Percentiles rank a stretch among this genome's conserved stretches.
phyloP scores from a whole-genome alignment of 2,888 invertebrate genomes.

The Hartigia nigra region DNA sequence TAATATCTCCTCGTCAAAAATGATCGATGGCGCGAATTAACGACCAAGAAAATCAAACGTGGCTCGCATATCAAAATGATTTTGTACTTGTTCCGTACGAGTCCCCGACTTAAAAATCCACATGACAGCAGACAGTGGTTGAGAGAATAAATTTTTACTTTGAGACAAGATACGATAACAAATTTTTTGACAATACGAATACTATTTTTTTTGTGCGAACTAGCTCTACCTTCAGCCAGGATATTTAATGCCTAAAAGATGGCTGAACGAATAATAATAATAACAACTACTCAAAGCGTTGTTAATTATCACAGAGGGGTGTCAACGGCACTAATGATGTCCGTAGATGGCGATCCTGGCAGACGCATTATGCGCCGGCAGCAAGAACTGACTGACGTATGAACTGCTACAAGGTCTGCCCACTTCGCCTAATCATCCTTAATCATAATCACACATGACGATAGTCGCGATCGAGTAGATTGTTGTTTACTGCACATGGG shows the following conservation, averaged over 20 bases:
- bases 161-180: too few relatives aligned
- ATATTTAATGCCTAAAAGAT: background rate
- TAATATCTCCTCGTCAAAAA: too few relatives aligned
- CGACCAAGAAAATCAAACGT: too few relatives aligned
- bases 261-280: background rate
- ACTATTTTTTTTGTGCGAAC: too few relatives aligned
- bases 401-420: constrained; percentile 21
- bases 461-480: constrained; percentile 28
- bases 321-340: constrained; percentile 39
- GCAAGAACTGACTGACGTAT: constrained; percentile 29
- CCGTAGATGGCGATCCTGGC: constrained; percentile 35
- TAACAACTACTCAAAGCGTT: constrained; percentile 15
- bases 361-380: constrained; percentile 18
- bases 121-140: too few relatives aligned
- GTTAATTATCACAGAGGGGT: constrained; percentile 25
- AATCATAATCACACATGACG: constrained; percentile 44
- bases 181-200: too few relatives aligned
- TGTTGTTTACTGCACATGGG: constrained; percentile 16
- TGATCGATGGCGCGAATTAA: too few relatives aligned
- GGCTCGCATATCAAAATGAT: too few relatives aligned
- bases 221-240: too few relatives aligned
- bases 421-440: constrained; percentile 41
- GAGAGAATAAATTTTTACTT: too few relatives aligned
- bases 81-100: too few relatives aligned
- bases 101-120: too few relatives aligned